Evolutionary conservation across 2,888 invertebrate species (phyloP).

Genomic region (Caenorhabditis sp.): DNA sequence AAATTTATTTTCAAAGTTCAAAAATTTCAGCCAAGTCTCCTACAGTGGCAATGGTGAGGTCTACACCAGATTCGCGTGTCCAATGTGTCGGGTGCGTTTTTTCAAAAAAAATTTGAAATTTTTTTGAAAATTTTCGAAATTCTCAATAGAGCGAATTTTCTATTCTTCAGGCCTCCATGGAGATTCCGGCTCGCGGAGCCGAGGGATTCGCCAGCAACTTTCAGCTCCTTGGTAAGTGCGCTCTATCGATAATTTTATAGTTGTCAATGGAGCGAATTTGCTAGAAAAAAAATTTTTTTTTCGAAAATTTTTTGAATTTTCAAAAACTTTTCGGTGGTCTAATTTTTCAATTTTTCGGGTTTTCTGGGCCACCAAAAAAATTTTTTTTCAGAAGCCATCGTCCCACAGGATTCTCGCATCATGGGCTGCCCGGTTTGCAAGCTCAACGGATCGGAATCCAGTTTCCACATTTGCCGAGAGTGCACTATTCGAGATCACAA

Average conservation of each 20-base stretch:
- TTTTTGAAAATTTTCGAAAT: neutral
- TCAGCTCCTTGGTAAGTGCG: constrained; percentile 28
- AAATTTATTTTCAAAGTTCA: too few species aligned
- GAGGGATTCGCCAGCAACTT: constrained; percentile 35
- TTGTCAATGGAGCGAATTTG: too few species aligned
- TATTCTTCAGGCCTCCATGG: neutral
- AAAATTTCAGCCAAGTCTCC: constrained; percentile 22
- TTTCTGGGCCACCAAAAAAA: neutral
- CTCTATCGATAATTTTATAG: neutral
- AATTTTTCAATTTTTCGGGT: neutral
- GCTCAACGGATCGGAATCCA: constrained; percentile 16
- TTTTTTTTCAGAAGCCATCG: constrained; percentile 25
- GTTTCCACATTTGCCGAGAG: constrained; percentile 52
- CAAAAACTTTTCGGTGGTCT: too few species aligned
- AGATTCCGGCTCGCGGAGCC: neutral
- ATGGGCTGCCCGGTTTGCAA: constrained; percentile 23
- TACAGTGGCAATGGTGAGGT: constrained; percentile 24
- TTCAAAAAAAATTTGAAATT: neutral
- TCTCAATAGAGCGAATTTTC: neutral
- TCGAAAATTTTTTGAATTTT: too few species aligned
- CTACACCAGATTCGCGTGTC: neutral
- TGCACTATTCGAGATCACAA: constrained; percentile 34
- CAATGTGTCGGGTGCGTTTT: constrained; percentile 24
- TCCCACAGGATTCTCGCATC: constrained; percentile 19
- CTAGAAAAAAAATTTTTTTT: too few species aligned